Evolutionary conservation across 1,140 invertebrate species (phyloP).

Genomic region (Temnothorax nylanderi): DNA sequence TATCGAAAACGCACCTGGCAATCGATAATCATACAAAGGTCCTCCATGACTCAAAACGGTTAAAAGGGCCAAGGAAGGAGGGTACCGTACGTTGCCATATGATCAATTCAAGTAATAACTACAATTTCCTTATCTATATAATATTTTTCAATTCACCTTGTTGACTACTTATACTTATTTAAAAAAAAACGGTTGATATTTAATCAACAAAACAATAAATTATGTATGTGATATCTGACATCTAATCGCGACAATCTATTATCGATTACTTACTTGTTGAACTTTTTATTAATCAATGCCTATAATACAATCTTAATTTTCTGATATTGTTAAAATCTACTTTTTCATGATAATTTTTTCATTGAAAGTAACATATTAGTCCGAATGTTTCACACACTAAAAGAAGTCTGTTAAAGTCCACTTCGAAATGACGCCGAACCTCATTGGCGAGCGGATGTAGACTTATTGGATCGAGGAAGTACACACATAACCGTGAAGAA

Average conservation of each 20-base stretch:
- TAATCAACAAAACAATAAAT: constrained; percentile 27
- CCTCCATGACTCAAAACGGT: constrained; percentile 56
- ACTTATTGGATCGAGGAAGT: constrained; percentile 17
- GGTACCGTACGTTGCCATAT: neutral
- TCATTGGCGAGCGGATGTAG: constrained; percentile 21
- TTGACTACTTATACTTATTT: neutral
- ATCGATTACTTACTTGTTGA: neutral
- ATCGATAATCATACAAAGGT: constrained; percentile 76
- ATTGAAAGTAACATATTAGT: neutral
- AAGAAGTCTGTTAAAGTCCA: neutral
- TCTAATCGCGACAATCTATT: constrained; percentile 47
- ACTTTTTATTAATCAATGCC: constrained; percentile 29
- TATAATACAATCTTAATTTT: neutral
- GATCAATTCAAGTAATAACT: constrained; percentile 11
- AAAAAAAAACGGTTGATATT: neutral
- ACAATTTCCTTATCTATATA: neutral
- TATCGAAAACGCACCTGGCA: constrained; percentile 79
- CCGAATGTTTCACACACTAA: neutral
- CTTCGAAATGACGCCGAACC: neutral
- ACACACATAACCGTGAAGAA: neutral
- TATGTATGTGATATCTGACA: constrained; percentile 45
- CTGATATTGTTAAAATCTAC: constrained; percentile 44
- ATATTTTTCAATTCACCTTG: constrained; percentile 8
- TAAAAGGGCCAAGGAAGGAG: constrained; percentile 42
- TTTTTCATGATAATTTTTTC: constrained; percentile 16